Evolutionary conservation across 2,113 vertebrate species (phyloP).

Genomic region (Coturnix japonica): DNA sequence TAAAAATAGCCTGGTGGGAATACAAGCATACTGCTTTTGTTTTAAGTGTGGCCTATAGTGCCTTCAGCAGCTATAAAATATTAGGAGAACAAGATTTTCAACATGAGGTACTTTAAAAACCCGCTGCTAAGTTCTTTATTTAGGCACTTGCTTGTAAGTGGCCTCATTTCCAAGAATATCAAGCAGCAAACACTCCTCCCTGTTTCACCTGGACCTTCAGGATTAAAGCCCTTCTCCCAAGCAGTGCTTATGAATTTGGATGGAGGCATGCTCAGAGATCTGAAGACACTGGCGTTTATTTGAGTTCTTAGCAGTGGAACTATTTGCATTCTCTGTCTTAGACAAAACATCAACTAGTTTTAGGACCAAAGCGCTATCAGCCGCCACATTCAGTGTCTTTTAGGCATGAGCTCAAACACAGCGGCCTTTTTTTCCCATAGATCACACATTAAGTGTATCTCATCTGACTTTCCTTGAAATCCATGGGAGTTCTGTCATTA

Average conservation of each 20-base stretch:
- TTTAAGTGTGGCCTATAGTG: not conserved
- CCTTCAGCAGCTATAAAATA: not conserved
- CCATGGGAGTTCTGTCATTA: not conserved
- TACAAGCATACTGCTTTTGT: not conserved
- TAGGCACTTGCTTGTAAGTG: not conserved
- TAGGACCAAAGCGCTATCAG: not conserved
- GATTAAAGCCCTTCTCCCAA: not conserved
- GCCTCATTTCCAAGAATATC: not conserved
- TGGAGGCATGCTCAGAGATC: not conserved
- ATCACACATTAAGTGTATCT: not conserved
- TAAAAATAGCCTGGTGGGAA: slow-evolving; percentile 20
- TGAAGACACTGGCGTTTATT: not conserved
- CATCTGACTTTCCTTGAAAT: slow-evolving; percentile 9
- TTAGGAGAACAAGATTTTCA: not conserved
- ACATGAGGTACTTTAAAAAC: not conserved
- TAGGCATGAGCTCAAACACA: not conserved
- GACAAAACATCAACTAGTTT: not conserved
- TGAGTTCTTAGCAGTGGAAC: not conserved
- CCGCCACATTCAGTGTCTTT: not conserved
- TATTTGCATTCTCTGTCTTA: not conserved
- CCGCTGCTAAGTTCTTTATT: not conserved
- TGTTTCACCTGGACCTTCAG: not conserved
- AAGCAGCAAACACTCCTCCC: not conserved
- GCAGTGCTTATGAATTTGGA: not conserved
- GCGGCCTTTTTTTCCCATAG: not conserved